Conservation (phyloP, 1,140 invertebrate species). For the Cardiocondyla obscurior region DNA sequence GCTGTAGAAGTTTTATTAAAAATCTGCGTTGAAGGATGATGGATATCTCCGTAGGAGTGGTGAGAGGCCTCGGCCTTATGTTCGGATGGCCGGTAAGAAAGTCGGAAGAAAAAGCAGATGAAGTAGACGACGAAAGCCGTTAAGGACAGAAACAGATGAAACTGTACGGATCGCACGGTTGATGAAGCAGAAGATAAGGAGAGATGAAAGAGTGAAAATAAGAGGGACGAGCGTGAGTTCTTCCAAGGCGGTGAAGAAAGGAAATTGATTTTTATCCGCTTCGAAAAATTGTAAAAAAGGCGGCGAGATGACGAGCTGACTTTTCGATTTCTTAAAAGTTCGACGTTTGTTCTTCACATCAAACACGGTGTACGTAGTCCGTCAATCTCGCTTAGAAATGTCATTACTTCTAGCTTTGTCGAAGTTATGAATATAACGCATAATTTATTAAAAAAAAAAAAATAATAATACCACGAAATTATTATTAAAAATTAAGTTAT, state of each 20-base stretch:
- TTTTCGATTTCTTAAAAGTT: conserved; percentile 1
- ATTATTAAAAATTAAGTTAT: background rate
- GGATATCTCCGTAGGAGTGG: conserved; percentile 65
- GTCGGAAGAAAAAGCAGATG: conserved; percentile 47
- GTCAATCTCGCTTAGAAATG: background rate
- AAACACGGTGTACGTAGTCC: background rate
- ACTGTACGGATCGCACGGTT: conserved; percentile 53
- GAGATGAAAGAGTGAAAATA: conserved; percentile 53
- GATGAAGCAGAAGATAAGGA: conserved; percentile 54
- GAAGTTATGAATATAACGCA: background rate
- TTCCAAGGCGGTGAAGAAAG: conserved; percentile 14
- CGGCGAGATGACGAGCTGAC: background rate
- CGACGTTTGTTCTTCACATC: background rate
- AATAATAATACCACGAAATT: background rate
- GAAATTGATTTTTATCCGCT: conserved; percentile 41
- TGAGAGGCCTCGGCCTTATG: conserved; percentile 47
- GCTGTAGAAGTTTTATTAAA: conserved; percentile 73
- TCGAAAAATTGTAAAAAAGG: conserved; percentile 41
- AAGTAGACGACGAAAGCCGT: conserved; percentile 50
- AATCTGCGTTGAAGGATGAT: conserved; percentile 70
- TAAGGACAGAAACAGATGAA: conserved; percentile 54
- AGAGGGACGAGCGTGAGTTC: conserved; percentile 37
- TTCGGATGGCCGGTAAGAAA: conserved; percentile 52
- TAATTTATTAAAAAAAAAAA: background rate
- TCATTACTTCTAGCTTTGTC: too few species aligned